Evolutionary conservation across 92 coral and sea anemone genomes (phyloP).

Genomic region (Umimayanthus chanpuru): DNA sequence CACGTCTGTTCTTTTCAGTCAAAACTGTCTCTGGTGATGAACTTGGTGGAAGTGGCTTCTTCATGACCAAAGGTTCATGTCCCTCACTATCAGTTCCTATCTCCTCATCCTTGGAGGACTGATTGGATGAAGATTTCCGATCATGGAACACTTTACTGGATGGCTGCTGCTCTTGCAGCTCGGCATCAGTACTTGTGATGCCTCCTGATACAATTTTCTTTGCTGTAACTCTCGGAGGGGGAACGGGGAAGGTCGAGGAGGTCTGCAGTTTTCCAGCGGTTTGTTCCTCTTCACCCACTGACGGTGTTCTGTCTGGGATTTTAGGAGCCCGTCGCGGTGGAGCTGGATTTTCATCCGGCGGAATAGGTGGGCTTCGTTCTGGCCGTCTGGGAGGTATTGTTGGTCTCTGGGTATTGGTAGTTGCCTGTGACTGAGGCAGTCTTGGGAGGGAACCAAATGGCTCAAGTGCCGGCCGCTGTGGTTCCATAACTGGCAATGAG

Average conservation of each 20-base stretch:
- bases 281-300: slow-evolving; percentile 5
- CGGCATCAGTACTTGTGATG: not conserved
- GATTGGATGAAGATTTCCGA: slow-evolving; percentile 3
- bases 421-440: slow-evolving; percentile 34
- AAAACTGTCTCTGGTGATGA: not conserved
- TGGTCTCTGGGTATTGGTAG: slow-evolving; percentile 24
- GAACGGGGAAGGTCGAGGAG: slow-evolving; percentile 26
- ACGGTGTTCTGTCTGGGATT: slow-evolving; percentile 25
- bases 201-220: slow-evolving; percentile 18
- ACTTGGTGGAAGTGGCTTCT: not conserved
- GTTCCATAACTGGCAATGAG: slow-evolving; percentile 44
- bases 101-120: slow-evolving; percentile 11
- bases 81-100: slow-evolving; percentile 22
- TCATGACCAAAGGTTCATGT: not conserved
- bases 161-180: not conserved
- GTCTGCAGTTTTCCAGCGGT: not conserved
- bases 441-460: slow-evolving; percentile 33
- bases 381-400: slow-evolving; percentile 52
- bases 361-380: slow-evolving; percentile 58
- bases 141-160: not conserved
- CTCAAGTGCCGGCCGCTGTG: slow-evolving; percentile 12
- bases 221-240: slow-evolving; percentile 39
- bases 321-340: slow-evolving; percentile 4
- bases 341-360: slow-evolving; percentile 39
- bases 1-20: slow-evolving; percentile 4